phyloP scores from a whole-genome alignment of 2,797 vertebrate species.

The Catostomus latipinnis region DNA sequence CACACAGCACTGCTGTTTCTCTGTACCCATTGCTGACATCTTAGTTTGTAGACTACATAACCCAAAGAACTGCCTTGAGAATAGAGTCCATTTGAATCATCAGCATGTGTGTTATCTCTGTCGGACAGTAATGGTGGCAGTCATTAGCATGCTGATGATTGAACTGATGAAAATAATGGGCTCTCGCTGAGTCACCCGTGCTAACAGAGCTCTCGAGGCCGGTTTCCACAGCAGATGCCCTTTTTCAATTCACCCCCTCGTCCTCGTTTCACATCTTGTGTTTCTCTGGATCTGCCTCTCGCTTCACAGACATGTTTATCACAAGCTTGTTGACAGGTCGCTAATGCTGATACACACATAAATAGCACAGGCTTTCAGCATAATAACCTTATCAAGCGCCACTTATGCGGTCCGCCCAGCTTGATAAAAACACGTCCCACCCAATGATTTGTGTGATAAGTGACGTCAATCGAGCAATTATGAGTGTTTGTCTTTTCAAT shows the following conservation, averaged over 20 bases:
- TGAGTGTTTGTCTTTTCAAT: not conserved
- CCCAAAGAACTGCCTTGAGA: conserved; percentile 31
- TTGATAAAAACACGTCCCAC: conserved; percentile 39
- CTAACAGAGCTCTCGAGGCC: conserved; percentile 51
- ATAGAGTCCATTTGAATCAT: conserved; percentile 39
- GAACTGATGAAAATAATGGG: conserved; percentile 60
- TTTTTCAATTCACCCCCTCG: conserved; percentile 57
- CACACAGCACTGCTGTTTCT: not conserved
- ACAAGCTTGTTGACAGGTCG: conserved; percentile 49
- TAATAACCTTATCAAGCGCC: conserved; percentile 56
- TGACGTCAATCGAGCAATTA: conserved; percentile 45
- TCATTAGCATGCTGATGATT: conserved; percentile 61
- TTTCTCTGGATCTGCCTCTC: conserved; percentile 21
- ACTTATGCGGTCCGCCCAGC: conserved; percentile 28
- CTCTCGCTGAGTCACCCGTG: conserved; percentile 56
- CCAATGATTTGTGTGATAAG: conserved; percentile 28
- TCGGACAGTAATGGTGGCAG: conserved; percentile 47
- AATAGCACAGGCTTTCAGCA: conserved; percentile 42
- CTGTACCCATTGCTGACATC: not conserved
- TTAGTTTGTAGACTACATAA: conserved; percentile 41
- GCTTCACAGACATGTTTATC: conserved; percentile 46
- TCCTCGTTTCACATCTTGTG: conserved; percentile 42
- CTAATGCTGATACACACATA: conserved; percentile 52
- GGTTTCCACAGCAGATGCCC: conserved; percentile 54
- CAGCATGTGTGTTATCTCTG: conserved; percentile 48